phyloP scores from a whole-genome alignment of 1,140 invertebrate genomes.

The Formica selysi region DNA sequence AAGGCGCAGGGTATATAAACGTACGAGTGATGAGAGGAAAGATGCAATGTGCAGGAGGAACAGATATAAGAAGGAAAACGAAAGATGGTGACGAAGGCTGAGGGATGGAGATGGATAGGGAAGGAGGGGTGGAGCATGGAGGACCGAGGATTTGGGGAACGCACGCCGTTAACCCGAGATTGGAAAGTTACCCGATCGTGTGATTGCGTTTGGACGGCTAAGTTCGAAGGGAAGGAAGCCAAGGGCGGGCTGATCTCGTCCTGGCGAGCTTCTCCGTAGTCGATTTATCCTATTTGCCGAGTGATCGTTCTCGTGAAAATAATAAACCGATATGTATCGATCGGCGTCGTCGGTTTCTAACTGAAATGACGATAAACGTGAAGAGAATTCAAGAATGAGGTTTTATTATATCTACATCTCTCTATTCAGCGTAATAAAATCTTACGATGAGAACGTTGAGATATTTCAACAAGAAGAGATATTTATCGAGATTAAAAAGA shows the following conservation, averaged over 20 bases:
- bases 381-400: slow-evolving; percentile 26
- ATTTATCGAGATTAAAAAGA: slow-evolving; percentile 24
- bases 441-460: neutral
- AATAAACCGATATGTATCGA: slow-evolving; percentile 52
- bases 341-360: slow-evolving; percentile 20
- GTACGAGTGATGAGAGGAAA: neutral
- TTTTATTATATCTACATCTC: slow-evolving; percentile 45
- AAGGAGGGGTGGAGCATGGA: neutral
- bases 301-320: slow-evolving; percentile 50
- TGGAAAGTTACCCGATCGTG: slow-evolving; percentile 81
- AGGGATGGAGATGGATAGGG: slow-evolving; percentile 9
- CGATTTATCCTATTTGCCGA: slow-evolving; percentile 43
- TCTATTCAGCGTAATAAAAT: slow-evolving; percentile 14
- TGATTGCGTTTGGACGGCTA: slow-evolving; percentile 77
- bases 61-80: slow-evolving; percentile 22
- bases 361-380: slow-evolving; percentile 2
- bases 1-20: neutral
- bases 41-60: slow-evolving; percentile 30
- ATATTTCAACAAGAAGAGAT: slow-evolving; percentile 13
- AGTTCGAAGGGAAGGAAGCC: slow-evolving; percentile 67
- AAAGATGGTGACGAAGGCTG: neutral
- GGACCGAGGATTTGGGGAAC: slow-evolving; percentile 60
- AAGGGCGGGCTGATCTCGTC: slow-evolving; percentile 51
- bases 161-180: slow-evolving; percentile 78
- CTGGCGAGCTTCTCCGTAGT: slow-evolving; percentile 6